Evolutionary conservation across 2,113 vertebrate species (phyloP).

Genomic region (Colius striatus): DNA sequence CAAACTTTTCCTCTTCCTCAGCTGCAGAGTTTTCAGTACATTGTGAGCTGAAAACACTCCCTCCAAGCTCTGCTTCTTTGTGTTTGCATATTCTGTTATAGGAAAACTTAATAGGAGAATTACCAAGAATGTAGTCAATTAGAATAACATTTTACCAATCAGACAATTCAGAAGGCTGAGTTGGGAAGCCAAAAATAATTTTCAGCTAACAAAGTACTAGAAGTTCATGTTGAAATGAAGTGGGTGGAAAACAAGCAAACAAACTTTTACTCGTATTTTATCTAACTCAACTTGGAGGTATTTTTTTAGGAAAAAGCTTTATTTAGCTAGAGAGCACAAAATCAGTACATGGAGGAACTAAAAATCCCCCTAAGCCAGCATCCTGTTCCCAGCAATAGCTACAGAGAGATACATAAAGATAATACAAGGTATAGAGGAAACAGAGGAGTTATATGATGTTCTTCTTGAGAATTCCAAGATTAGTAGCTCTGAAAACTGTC

Average conservation of each 20-base stretch:
- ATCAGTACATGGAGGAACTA: not conserved
- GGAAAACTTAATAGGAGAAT: not conserved
- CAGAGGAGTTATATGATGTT: not conserved
- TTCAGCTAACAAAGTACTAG: not conserved
- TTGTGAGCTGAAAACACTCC: rapidly evolving
- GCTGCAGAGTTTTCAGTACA: not conserved
- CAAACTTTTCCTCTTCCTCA: not conserved
- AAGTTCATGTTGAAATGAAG: not conserved
- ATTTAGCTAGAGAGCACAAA: not conserved
- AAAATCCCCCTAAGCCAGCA: not conserved
- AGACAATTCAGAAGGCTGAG: not conserved
- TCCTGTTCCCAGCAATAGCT: not conserved
- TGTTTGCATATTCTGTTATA: not conserved
- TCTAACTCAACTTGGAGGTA: not conserved
- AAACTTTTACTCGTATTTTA: not conserved
- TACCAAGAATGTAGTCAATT: not conserved
- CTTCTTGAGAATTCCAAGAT: not conserved
- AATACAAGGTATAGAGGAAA: not conserved
- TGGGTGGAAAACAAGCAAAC: rapidly evolving
- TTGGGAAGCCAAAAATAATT: not conserved
- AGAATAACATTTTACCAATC: not conserved
- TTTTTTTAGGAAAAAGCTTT: not conserved
- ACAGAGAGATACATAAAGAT: not conserved
- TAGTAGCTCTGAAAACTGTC: not conserved
- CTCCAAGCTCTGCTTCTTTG: not conserved